Evolutionary conservation across 1,140 invertebrate genomes (phyloP), one percentile per base, ranked within the genome.

Genomic region (Mycetomoellerius zeteki): DNA sequence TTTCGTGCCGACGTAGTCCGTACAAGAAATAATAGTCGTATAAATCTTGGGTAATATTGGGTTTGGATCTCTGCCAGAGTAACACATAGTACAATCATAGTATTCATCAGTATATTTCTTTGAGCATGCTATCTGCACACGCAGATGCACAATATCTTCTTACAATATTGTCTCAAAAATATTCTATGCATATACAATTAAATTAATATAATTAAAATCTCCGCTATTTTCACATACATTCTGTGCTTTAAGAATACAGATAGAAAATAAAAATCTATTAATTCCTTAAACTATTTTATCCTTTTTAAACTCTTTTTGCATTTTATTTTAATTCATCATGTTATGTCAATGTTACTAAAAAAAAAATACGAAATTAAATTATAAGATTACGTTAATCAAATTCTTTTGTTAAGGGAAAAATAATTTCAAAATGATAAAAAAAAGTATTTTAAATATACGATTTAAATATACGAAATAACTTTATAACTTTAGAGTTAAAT

Each of bases 21-120:
- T 54, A 62, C 21, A 85, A 85, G 90, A 91, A 93, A 92, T 93
- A 93, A 93, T 92, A 88, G 91, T 87, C 73, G 87, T 86, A 92
- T 93, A 93, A 93, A 93, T 93, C 90, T 88, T 56, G 82, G 75
- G 87, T 81, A 89, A 88, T 88, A 88, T 93, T 91, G 85, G 7
- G 37, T 86, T 89, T 93, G 92, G 92, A 93, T 89, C 47, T 64
- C 72, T 85, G 93, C 92, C 91, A 93, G 90, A 89, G 90, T 88
- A 82, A 86, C 81, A 69, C 69, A 76, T 30, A 30, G 84, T 81
- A 85, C 62, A 77, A 60, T 69, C 77, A 43, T 43, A 86, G 60
- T 65, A 87, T 21, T 73, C 73, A 54, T 80, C 24, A 47, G 52
- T 65, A 86, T 75, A 72, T 85, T 86, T 64, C 47, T 80, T 76